phyloP scores from a whole-genome alignment of 2,888 invertebrate species.

The Steromphala cineraria region DNA sequence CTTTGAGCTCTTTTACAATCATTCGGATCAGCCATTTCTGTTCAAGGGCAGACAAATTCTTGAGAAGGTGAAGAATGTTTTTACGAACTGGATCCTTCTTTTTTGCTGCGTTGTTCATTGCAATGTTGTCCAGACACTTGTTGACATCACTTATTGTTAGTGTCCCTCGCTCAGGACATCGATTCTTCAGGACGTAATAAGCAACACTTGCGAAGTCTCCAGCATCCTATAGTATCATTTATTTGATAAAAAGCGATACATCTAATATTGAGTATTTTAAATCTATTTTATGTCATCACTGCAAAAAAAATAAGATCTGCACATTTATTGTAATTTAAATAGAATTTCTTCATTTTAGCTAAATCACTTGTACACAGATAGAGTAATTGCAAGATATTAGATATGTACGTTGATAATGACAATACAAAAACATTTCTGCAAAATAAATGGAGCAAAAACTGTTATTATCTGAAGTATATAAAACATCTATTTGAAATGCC shows the following conservation, averaged over 20 bases:
- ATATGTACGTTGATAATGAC: too few species aligned
- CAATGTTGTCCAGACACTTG: slow-evolving; percentile 84
- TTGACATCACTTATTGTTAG: slow-evolving; percentile 85
- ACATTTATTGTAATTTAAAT: too few species aligned
- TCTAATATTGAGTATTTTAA: not conserved
- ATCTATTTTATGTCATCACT: not conserved
- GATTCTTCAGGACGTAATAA: slow-evolving; percentile 81
- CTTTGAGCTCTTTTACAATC: slow-evolving; percentile 88
- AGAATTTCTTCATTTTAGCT: too few species aligned
- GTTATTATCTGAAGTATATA: too few species aligned
- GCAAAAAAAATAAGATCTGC: too few species aligned
- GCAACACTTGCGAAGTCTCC: slow-evolving; percentile 90
- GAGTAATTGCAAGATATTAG: too few species aligned
- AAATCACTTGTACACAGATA: too few species aligned
- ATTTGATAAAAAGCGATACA: not conserved
- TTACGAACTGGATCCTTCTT: slow-evolving; percentile 77
- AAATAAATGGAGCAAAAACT: too few species aligned
- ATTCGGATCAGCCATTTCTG: slow-evolving; percentile 94
- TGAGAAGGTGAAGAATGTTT: slow-evolving; percentile 82
- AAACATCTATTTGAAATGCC: too few species aligned
- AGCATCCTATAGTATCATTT: slow-evolving; percentile 68
- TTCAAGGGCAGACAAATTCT: slow-evolving; percentile 84
- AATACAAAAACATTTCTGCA: too few species aligned
- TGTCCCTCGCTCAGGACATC: slow-evolving; percentile 77
- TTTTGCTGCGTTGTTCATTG: slow-evolving; percentile 80